Evolutionary conservation across 2,797 vertebrate species (phyloP).

Genomic region (Cephalopachus bancanus): DNA sequence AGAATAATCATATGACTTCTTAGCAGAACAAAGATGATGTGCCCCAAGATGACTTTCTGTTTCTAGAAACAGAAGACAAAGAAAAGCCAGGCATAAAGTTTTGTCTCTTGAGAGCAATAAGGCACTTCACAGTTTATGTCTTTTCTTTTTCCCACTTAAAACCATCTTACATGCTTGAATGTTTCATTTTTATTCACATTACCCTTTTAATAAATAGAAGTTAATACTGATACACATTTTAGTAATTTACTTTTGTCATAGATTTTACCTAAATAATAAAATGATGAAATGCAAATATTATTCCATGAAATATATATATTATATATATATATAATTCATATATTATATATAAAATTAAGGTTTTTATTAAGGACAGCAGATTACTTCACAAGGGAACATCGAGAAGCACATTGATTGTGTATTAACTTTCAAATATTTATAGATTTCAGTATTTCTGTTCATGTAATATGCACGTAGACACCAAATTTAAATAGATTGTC

Average conservation of each 20-base stretch:
- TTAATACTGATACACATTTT: neutral
- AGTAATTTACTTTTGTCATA: neutral
- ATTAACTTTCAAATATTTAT: neutral
- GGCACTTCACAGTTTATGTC: neutral
- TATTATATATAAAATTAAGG: neutral
- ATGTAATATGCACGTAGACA: neutral
- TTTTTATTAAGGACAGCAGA: neutral
- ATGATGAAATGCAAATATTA: neutral
- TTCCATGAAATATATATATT: neutral
- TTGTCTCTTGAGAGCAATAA: neutral
- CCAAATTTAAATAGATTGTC: neutral
- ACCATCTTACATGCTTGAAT: neutral
- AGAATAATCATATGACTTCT: slow-evolving; percentile 15
- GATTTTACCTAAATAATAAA: neutral
- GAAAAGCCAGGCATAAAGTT: neutral
- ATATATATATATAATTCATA: neutral
- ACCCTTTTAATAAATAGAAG: neutral
- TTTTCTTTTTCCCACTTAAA: neutral
- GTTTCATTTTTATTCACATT: neutral
- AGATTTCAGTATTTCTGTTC: neutral
- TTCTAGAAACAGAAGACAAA: slow-evolving; percentile 47
- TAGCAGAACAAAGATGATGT: slow-evolving; percentile 40
- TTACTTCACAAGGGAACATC: neutral
- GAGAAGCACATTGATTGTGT: neutral
- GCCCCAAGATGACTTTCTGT: slow-evolving; percentile 47